Evolutionary conservation across 2,113 vertebrate species (phyloP).

Genomic region (human (Homo sapiens)): GRCh38 chr13:44185501-44186000

Average conservation of each 20-base stretch:
- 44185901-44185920: neutral
- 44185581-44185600: neutral
- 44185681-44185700: neutral
- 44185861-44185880: neutral
- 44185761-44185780: neutral
- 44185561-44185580: neutral
- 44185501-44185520: neutral
- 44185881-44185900: neutral
- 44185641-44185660: neutral
- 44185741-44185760: neutral
- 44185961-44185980: neutral
- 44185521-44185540: neutral
- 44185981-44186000: neutral
- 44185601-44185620: neutral
- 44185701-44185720: neutral
- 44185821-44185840: neutral
- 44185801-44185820: neutral
- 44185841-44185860: neutral
- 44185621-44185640: neutral
- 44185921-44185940: neutral
- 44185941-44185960: neutral
- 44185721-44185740: neutral
- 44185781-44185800: neutral
- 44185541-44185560: neutral
- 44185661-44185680: neutral